Evolutionary conservation across 2,888 invertebrate genomes (phyloP).

Genomic region (Orchesella flavescens): DNA sequence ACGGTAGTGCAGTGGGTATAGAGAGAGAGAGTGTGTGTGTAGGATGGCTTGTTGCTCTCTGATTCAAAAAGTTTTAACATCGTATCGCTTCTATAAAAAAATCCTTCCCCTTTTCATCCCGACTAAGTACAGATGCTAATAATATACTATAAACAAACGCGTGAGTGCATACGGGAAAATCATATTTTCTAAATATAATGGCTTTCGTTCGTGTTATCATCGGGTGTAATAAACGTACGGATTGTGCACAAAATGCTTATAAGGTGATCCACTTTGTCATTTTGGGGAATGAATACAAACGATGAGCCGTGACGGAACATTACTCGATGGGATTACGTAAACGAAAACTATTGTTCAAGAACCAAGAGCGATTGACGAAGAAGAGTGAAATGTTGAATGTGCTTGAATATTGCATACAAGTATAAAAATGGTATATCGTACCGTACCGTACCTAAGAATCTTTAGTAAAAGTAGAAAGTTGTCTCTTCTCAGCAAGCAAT

Average conservation of each 20-base stretch:
- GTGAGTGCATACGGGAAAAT: slow-evolving; percentile 6
- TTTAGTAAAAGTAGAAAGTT: no score
- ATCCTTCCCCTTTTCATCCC: not conserved
- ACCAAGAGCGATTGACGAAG: slow-evolving; percentile 27
- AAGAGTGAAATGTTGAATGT: no score
- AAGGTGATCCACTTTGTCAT: slow-evolving; percentile 38
- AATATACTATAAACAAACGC: not conserved
- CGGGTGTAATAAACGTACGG: slow-evolving; percentile 5
- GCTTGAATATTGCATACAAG: no score
- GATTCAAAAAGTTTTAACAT: not conserved
- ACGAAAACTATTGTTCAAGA: slow-evolving; percentile 4
- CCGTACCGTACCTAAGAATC: no score
- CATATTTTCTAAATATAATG: not conserved
- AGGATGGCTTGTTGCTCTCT: slow-evolving; percentile 10
- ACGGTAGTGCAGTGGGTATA: not conserved
- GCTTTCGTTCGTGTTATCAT: slow-evolving; percentile 2
- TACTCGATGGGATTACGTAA: slow-evolving; percentile 39
- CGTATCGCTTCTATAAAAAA: not conserved
- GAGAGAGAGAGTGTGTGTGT: not conserved
- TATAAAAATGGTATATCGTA: no score
- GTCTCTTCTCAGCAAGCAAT: no score
- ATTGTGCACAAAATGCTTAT: slow-evolving; percentile 27
- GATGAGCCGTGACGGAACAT: slow-evolving; percentile 53
- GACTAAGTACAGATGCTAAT: no score
- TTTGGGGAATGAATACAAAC: slow-evolving; percentile 31